Evolutionary conservation across 2,797 vertebrate species (phyloP), one percentile per base, ranked within the genome.

Genomic region (Salarias fasciatus): DNA sequence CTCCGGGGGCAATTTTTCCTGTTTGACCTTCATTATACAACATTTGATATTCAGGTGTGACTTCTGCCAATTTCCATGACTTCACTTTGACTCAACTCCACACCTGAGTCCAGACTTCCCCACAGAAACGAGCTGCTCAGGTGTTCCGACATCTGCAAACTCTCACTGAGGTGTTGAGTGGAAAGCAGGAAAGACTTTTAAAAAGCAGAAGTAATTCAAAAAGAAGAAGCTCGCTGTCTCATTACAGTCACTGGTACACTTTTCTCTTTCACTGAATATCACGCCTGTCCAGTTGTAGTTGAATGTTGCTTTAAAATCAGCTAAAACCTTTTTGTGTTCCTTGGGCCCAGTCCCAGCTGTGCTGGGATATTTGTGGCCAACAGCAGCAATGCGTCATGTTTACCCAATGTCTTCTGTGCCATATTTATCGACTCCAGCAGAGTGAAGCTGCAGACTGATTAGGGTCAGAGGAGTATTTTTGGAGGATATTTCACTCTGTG

Each of bases 81-180:
- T 66, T 50, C 73, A 77, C 77, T 81, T 83, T 80, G 59, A 75
- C 57, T 53, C 37, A 33, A 38, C 29, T 11, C 11, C 13, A 51
- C 51, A 41, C 46, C 69, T 52, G 58, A 60, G 58, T 54, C 41
- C 29, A n/a, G n/a, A n/a, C n/a, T n/a, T n/a, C n/a, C n/a, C n/a
- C n/a, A 35, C 43, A 40, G 4, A 52, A 18, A 47, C 45, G 30
- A 42, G 31, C 3, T 30, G 6, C 12, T 14, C 24, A 3, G 6
- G n/a, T n/a, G 18, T 3, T 24, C 18, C 24, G 18, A 24, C 18
- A 24, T 24, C 18, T 24, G 18, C 18, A 3, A 2, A 3, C 18
- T 24, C 18, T 24, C 18, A 18, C 47, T 45, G 30, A 42, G 31
- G 3, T 30, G 6, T 12, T 14, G 24, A 3, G 6, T 47, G 18